Evolutionary conservation across 2,113 vertebrate genomes (phyloP), one percentile per base, ranked within the genome.

Genomic region (Cheilinus undulatus): DNA sequence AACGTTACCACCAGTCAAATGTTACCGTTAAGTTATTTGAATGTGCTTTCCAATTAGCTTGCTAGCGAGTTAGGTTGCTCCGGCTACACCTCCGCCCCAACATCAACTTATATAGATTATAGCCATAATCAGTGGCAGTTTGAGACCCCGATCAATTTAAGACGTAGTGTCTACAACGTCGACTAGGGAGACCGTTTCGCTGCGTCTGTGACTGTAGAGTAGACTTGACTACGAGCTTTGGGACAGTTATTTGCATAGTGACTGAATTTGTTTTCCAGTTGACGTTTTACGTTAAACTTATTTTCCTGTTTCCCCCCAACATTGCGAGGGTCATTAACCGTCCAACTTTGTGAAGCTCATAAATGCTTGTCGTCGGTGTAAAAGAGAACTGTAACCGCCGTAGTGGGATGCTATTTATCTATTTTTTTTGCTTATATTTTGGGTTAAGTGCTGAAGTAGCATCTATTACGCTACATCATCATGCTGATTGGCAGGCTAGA

Each of bases 61-160:
- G 23, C 46, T 38, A 36, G 43, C 53, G 50, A 69, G 71, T 83
- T 70, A 26, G 46, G 27, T 61, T 51, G 64, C 34, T 51, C 23
- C 26, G 59, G 75, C 56, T 23, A 24, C 63, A 64, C 72, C 83
- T 50, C 82, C 82, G 71, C 78, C 78, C 70, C 67, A 54, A 65
- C 38, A 24, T 53, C 36, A 66, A 56, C 14, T 63, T 51, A 30
- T 8, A 51, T 34, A 42, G 54, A 74, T 76, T 78, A 45, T 65
- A 76, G 79, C 71, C 52, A 48, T 76, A 32, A 56, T 75, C 48
- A 19, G 58, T 69, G 80, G 80, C 69, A 64, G 50, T 76, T 63
- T 53, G 61, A 73, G 68, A 78, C 64, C 19, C 61, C 72, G 64
- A 48, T 62, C 42, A 36, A 17, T 64, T 63, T 24, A 64, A 59